These are phyloP conservation scores for Ploceus nigricollis DNA, from an alignment of 2,113 vertebrate species.

Conservation along the genomic window DNA sequence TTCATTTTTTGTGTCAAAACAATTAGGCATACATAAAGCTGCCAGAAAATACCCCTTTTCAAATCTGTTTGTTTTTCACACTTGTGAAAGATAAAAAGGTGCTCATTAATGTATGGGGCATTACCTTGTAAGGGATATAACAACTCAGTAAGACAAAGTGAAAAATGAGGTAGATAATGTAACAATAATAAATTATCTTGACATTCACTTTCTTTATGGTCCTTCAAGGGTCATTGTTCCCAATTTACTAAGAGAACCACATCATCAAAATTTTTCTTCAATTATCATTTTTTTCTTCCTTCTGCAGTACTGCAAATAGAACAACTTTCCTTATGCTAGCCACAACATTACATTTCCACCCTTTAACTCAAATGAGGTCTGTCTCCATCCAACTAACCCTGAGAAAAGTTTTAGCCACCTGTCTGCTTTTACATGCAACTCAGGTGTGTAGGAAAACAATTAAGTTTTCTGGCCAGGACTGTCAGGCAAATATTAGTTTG, in stretches of 20 bases:
- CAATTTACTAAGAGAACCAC: slow-evolving; percentile 85
- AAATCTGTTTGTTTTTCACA: slow-evolving; percentile 18
- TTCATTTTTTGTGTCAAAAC: background rate
- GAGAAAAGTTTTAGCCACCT: slow-evolving; percentile 12
- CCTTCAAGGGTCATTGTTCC: slow-evolving; percentile 88
- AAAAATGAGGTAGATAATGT: slow-evolving; percentile 80
- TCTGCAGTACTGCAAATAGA: slow-evolving; percentile 66
- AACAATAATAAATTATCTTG: slow-evolving; percentile 88
- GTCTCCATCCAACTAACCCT: background rate
- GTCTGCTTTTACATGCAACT: background rate
- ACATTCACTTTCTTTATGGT: slow-evolving; percentile 85
- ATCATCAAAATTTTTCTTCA: slow-evolving; percentile 84
- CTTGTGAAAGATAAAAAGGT: background rate
- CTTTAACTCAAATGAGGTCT: background rate
- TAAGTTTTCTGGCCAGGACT: background rate
- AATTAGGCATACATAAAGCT: background rate
- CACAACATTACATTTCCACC: background rate
- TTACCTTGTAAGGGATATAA: slow-evolving; percentile 66
- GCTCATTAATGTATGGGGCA: slow-evolving; percentile 69
- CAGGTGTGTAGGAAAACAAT: background rate
- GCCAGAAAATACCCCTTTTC: background rate
- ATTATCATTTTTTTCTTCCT: slow-evolving; percentile 75
- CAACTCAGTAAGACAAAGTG: slow-evolving; percentile 74
- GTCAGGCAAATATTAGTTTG: background rate
- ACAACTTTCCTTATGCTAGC: slow-evolving; percentile 50